These are phyloP conservation scores for Adela reaumurella DNA, from an alignment of 2,888 invertebrate genomes.

Conservation along the genomic window DNA sequence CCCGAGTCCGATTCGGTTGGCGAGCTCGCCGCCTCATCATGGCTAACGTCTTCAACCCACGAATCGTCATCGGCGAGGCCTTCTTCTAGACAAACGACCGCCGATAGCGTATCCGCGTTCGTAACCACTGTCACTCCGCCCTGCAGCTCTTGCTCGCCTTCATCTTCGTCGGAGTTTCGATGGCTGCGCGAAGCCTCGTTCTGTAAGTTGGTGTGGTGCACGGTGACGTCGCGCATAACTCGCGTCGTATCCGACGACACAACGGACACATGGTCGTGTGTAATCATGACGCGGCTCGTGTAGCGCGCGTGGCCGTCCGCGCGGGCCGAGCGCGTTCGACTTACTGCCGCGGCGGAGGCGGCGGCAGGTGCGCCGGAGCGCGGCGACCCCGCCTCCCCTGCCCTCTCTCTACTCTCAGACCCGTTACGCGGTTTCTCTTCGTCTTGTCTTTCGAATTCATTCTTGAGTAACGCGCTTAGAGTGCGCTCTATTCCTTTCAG, in stretches of 20 bases:
- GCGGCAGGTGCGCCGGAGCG: constrained; percentile 43
- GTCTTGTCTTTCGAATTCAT: constrained; percentile 45
- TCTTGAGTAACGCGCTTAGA: constrained; percentile 52
- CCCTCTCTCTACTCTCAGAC: constrained; percentile 22
- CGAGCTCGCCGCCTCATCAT: constrained; percentile 69
- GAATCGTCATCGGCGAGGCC: constrained; percentile 87
- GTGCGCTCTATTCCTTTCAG: constrained; percentile 53
- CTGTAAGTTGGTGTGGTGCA: constrained; percentile 64
- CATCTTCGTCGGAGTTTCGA: constrained; percentile 34
- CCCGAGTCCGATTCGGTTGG: constrained; percentile 66
- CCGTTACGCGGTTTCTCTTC: constrained; percentile 42
- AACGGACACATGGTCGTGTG: constrained; percentile 74
- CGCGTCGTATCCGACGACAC: constrained; percentile 74
- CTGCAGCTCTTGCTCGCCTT: constrained; percentile 47
- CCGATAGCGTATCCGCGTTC: constrained; percentile 66
- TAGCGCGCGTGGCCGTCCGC: constrained; percentile 66
- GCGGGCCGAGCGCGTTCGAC: constrained; percentile 52
- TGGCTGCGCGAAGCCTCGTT: constrained; percentile 35
- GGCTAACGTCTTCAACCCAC: constrained; percentile 86
- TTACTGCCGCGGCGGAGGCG: constrained; percentile 39
- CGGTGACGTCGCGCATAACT: constrained; percentile 62
- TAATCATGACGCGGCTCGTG: constrained; percentile 88
- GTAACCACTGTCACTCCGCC: constrained; percentile 66
- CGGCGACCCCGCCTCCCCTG: constrained; percentile 19
- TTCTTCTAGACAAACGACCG: constrained; percentile 75